Conservation (phyloP, 2,888 invertebrate genomes). For the Urechis unicinctus region DNA sequence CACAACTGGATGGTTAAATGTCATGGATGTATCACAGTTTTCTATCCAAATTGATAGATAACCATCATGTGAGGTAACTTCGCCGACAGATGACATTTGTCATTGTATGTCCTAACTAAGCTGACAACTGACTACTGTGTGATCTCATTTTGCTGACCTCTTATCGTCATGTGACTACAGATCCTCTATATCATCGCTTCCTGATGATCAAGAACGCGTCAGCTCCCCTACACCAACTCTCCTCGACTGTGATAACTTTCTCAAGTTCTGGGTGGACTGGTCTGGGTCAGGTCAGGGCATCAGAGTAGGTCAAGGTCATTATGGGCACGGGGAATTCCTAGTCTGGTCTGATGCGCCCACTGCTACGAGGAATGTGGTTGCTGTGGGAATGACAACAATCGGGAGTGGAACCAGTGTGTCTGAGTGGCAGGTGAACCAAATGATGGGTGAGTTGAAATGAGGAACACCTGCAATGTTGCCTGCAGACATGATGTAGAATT, state of each 20-base stretch:
- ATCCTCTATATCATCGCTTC: background rate
- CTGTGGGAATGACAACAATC: background rate
- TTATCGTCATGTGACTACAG: no score
- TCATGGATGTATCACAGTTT: no score
- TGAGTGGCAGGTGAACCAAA: background rate
- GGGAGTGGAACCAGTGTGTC: background rate
- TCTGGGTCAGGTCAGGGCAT: background rate
- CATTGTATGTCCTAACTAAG: no score
- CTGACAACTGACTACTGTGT: no score
- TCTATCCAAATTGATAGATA: no score
- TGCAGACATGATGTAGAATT: background rate
- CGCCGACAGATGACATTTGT: no score
- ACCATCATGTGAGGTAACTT: no score
- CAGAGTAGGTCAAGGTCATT: background rate
- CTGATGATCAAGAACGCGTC: background rate
- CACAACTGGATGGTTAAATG: no score
- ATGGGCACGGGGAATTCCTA: background rate
- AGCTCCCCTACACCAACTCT: background rate
- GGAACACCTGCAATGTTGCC: background rate
- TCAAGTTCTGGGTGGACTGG: slow-evolving; percentile 4
- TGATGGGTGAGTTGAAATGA: background rate
- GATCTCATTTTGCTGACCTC: no score
- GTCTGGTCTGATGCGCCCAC: background rate
- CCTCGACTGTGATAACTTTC: slow-evolving; percentile 3
- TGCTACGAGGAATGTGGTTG: background rate